These are phyloP conservation scores for Catocala sponsa DNA, from an alignment of 2,888 invertebrate genomes.

Conservation along the genomic window DNA sequence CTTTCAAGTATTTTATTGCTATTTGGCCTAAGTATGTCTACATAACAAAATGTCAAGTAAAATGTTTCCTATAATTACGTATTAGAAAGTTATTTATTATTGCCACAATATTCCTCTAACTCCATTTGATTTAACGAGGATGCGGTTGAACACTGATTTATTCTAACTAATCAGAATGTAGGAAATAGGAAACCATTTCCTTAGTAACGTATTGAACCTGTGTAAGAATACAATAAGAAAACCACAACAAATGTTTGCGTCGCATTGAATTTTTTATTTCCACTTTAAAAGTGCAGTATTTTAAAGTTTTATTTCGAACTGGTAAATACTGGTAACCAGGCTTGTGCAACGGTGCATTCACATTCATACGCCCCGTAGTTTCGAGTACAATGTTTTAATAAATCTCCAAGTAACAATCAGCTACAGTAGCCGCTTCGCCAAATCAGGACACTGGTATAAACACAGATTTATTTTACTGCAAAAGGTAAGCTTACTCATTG, in stretches of 20 bases:
- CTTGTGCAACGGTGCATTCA: conserved; percentile 66
- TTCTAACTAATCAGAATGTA: too few species aligned
- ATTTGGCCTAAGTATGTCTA: too few species aligned
- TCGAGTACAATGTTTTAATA: conserved; percentile 73
- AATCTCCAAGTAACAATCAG: conserved; percentile 70
- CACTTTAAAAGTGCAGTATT: conserved; percentile 1
- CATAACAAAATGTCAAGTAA: too few species aligned
- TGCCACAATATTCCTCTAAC: too few species aligned
- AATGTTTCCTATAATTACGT: too few species aligned
- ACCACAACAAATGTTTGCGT: too few species aligned
- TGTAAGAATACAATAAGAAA: too few species aligned
- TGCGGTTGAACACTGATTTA: too few species aligned
- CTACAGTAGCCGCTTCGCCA: conserved; percentile 73
- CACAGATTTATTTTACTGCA: conserved; percentile 67
- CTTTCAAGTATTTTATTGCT: not conserved
- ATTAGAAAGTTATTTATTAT: too few species aligned
- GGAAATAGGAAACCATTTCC: too few species aligned
- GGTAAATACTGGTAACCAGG: conserved; percentile 18
- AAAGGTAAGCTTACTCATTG: conserved; percentile 47
- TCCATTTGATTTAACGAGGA: too few species aligned
- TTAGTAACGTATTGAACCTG: too few species aligned
- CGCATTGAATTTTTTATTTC: not conserved
- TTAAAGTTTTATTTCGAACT: conserved; percentile 8
- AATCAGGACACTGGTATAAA: conserved; percentile 71
- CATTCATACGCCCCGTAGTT: conserved; percentile 63